Base-by-base conservation (phyloP, 2,113 vertebrate species). In the Oreochromis spilurus region DNA sequence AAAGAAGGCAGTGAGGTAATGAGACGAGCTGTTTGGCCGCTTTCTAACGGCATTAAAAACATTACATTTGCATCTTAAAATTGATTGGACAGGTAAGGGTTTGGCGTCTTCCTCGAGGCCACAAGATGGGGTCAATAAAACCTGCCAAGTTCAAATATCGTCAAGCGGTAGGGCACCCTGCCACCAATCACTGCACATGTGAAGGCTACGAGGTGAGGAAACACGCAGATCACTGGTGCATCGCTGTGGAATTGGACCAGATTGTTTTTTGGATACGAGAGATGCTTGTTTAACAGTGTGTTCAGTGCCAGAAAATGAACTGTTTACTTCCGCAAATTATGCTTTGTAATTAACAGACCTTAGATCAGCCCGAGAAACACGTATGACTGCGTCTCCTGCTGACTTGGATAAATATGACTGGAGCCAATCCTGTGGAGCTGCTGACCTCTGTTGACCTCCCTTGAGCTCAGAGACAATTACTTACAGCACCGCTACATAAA, bases 341-440 rank as follows among this genome's bases (percentile, higher is more conserved):
- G 60, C 65, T 53, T 78, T 52, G 62, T 53, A 85, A 92, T 91
- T 87, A 93, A 86, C 21, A 67, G 85, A 55, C 21, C 55, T 89
- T 17, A 85, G 24, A 84, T 78, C 84, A 83, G 81, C 77, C 26
- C 9, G 34, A 88, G 34, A 79, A 80, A 81, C 82, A 9, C 26
- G 54, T 6, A 54, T 21, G 36, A 88, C 48, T 54, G 79, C 24
- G 86, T 88, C 88, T 84, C 88, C 93, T 82, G 88, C 91, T 91
- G 90, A 82, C 89, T 86, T 11, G 29, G 24, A 81, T 77, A 77
- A 77, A 91, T 86, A 83, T 29, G 82, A 84, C 40, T 72, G 88
- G 86, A 91, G 88, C 86, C 80, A 45, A 29, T 62, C 82, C 86
- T 85, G 89, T 50, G 21, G 86, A 90, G 88, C 17, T 1, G 55